Percentiles rank a stretch among this genome's conserved stretches.
Evolutionary conservation across 2,888 invertebrate species (phyloP).

Genomic region (Sthenelais limicola): DNA sequence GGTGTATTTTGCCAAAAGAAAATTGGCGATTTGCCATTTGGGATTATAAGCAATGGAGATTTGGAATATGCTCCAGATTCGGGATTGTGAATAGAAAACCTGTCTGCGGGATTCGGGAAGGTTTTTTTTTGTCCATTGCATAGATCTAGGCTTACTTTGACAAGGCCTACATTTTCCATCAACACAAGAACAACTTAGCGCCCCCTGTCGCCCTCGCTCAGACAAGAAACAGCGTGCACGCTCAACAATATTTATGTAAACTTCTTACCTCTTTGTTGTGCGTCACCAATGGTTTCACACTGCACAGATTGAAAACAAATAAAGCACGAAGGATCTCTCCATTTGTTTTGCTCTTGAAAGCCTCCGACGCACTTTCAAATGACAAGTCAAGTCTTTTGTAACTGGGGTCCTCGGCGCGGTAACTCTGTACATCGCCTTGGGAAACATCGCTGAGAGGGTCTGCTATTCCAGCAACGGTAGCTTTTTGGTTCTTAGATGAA

Average conservation of each 20-base stretch:
- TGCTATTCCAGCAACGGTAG: constrained; percentile 10
- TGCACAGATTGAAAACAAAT: constrained; percentile 92
- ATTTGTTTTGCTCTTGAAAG: constrained; percentile 96
- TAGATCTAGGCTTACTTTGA: too few relatives aligned
- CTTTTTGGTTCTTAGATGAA: constrained; percentile 5
- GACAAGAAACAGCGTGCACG: too few relatives aligned
- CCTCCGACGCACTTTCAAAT: constrained; percentile 90
- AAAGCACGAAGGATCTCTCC: constrained; percentile 91
- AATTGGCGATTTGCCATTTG: too few relatives aligned
- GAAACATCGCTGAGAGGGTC: constrained; percentile 1
- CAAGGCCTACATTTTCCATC: too few relatives aligned
- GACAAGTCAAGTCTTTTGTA: constrained; percentile 57
- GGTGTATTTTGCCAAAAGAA: too few relatives aligned
- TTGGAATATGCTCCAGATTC: too few relatives aligned
- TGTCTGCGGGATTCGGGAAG: too few relatives aligned
- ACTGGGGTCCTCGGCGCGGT: constrained; percentile 46
- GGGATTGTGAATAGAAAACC: too few relatives aligned
- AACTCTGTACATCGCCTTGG: background rate
- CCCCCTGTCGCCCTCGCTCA: too few relatives aligned
- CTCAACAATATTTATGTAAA: background rate
- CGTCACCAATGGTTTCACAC: constrained; percentile 88
- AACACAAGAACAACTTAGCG: too few relatives aligned
- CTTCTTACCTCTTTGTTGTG: constrained; percentile 89
- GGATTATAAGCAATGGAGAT: too few relatives aligned
- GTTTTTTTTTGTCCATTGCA: too few relatives aligned